These are phyloP conservation scores for Micromys minutus DNA, from an alignment of 2,113 vertebrate species.

Conservation along the genomic window DNA sequence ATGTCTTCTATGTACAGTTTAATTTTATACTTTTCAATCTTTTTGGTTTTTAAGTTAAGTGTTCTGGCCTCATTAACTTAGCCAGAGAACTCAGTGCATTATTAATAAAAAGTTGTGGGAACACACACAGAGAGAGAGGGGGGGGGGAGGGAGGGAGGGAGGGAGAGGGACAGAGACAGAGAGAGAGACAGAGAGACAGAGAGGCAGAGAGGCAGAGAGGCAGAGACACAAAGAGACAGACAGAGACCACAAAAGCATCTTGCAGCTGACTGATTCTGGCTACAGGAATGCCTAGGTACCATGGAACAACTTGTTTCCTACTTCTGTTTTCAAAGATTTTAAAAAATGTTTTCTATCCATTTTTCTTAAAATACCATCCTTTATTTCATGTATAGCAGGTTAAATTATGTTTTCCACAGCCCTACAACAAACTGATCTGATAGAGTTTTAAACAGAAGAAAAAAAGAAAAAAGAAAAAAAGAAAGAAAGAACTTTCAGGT, in stretches of 20 bases:
- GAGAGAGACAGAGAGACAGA: neutral
- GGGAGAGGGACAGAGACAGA: neutral
- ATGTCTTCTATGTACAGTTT: neutral
- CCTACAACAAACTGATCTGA: neutral
- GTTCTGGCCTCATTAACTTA: neutral
- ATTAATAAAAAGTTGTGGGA: neutral
- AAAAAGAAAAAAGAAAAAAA: too few species aligned
- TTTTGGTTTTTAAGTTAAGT: neutral
- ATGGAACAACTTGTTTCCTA: neutral
- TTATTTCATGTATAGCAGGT: neutral
- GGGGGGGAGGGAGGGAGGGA: neutral
- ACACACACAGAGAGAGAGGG: accelerated
- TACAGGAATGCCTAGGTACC: neutral
- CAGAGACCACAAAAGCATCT: neutral
- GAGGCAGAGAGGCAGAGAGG: neutral
- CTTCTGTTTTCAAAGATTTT: constrained; percentile 5
- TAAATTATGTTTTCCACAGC: neutral
- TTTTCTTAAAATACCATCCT: neutral
- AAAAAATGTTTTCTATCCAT: neutral
- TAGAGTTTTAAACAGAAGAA: neutral
- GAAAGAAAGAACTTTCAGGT: neutral
- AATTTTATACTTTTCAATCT: neutral
- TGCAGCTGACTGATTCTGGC: neutral
- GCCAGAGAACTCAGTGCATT: neutral
- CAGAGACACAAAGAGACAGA: neutral